A percentile compares a stretch with the other conserved stretches of the same genome.
Conservation (phyloP, 2,797 vertebrate species). For the Molothrus aeneus region DNA sequence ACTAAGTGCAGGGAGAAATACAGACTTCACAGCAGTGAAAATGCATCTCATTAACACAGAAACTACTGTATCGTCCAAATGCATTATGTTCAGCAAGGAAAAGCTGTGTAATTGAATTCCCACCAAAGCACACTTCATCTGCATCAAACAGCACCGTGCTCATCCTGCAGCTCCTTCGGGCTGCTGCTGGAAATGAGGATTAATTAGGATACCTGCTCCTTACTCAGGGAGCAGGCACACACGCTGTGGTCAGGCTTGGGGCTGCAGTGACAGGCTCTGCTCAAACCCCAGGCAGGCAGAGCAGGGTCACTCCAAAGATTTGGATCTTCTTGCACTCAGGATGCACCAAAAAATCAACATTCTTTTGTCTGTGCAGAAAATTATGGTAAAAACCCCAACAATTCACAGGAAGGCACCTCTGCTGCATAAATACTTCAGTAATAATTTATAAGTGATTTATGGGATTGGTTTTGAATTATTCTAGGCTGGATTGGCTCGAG, state of each 20-base stretch:
- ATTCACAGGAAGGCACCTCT: not conserved
- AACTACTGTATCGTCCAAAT: conserved; percentile 58
- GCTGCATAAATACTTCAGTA: not conserved
- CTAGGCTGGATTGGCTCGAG: not conserved
- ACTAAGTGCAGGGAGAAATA: conserved; percentile 55
- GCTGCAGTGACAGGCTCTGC: not conserved
- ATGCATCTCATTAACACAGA: conserved; percentile 65
- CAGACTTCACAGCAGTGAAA: conserved; percentile 52
- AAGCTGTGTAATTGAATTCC: conserved; percentile 64
- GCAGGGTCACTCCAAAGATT: not conserved
- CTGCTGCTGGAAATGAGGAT: conserved; percentile 47
- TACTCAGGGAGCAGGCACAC: not conserved
- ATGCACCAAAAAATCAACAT: not conserved
- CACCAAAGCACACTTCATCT: conserved; percentile 64
- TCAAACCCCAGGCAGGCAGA: not conserved
- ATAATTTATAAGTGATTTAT: conserved; percentile 28
- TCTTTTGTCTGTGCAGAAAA: not conserved
- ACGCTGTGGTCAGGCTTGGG: not conserved
- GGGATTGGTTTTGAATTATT: conserved; percentile 12
- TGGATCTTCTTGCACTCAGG: not conserved
- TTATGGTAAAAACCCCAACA: not conserved
- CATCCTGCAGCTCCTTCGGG: not conserved
- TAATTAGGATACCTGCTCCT: conserved; percentile 36
- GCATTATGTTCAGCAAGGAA: conserved; percentile 41
- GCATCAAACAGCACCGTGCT: conserved; percentile 30